These are phyloP conservation scores for Oreochromis tanganicae DNA, from an alignment of 2,113 vertebrate genomes.

Conservation along the genomic window DNA sequence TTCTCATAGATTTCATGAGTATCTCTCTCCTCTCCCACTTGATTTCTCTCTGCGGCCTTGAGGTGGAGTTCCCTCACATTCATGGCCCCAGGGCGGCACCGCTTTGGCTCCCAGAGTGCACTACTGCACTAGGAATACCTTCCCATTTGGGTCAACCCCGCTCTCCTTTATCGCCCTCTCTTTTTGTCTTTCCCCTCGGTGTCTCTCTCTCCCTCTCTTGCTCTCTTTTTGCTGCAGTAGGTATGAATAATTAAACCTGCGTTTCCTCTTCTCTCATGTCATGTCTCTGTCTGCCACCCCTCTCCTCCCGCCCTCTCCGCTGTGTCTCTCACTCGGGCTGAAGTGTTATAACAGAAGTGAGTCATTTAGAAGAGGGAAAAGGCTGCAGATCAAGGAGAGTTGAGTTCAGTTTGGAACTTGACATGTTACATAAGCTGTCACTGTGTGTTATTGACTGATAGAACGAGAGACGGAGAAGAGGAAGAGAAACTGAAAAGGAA, in stretches of 20 bases:
- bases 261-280: conserved; percentile 62
- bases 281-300: conserved; percentile 60
- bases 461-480: conserved; percentile 11
- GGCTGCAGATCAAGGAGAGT: conserved; percentile 63
- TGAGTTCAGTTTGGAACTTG: conserved; percentile 66
- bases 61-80: conserved; percentile 54
- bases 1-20: conserved; percentile 38
- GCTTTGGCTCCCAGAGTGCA: conserved; percentile 47
- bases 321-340: conserved; percentile 62
- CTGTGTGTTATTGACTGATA: conserved; percentile 60
- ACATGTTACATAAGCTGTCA: conserved; percentile 70
- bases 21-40: not conserved
- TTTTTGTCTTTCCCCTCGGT: not conserved
- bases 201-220: not conserved
- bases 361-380: conserved; percentile 71
- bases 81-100: conserved; percentile 43
- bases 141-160: conserved; percentile 51
- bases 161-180: conserved; percentile 10
- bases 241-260: conserved; percentile 71
- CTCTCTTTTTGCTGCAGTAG: conserved; percentile 51
- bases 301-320: conserved; percentile 33
- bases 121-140: conserved; percentile 51
- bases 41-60: conserved; percentile 14
- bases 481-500: not conserved
- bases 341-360: conserved; percentile 73